Evolutionary conservation across 1,140 invertebrate species (phyloP), one percentile per base, ranked within the genome.

Genomic region (Prorops nasuta): DNA sequence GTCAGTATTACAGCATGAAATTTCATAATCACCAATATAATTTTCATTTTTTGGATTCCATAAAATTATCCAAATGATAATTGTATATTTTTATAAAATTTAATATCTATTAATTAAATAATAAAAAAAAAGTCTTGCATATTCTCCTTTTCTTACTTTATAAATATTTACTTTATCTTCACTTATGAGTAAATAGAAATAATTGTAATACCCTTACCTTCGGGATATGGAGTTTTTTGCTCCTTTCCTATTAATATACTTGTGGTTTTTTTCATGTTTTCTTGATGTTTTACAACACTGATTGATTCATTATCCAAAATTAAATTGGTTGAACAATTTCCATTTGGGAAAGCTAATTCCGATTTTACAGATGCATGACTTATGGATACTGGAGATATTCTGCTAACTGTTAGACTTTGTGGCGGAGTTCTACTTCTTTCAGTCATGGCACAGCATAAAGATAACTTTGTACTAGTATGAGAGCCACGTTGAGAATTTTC

Each of bases 361-460:
- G 71, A 74, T 44, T 74, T 74, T 10, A 73, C 67, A 8, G 73
- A 74, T 16, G 64, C 62, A 1, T 62, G 56, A 24, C 69, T 73
- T 14, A 68, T 53, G 0, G 65, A 67, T 34, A 66, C 71, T 12
- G 73, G 69, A 6, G 73, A 76, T 10, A 74, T 49, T 36, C 66
- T 62, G 44, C 68, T 71, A 2, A 58, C 63, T 6, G 68, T 74
- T 19, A 73, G 55, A 51, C 69, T 74, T 51, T 74, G 71, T 3
- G 73, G 69, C 0, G 73, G 73, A 7, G 74, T 76, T 52, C 68
- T 61, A 43, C 73, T 74, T 12, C 74, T 63, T 42, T 77, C 75
- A 7, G 75, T 76, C 69, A 77, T 76, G 4, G 75, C 74, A 46
- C 75, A 77, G 40, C 75, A 77, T 2, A 77, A 51, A 1, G 75